Percentiles rank a stretch among this genome's conserved stretches.
Evolutionary conservation across 2,888 invertebrate genomes (phyloP).

Genomic region (Anthrax anthrax): DNA sequence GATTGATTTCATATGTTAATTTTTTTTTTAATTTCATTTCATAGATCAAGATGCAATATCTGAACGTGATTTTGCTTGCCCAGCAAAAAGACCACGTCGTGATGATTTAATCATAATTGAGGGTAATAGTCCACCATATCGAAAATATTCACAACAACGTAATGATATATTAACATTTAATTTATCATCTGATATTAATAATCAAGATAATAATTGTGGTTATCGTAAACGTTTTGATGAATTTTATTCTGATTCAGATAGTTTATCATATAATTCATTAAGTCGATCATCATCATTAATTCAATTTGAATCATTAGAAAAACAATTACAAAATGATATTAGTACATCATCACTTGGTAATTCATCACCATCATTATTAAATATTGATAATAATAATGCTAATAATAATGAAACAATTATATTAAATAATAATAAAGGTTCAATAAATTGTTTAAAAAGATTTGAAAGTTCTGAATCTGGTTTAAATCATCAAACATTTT

Average conservation of each 20-base stretch:
- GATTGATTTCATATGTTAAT: no score
- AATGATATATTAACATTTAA: constrained; percentile 12
- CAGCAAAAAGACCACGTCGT: constrained; percentile 55
- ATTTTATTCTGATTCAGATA: constrained; percentile 34
- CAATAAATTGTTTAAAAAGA: constrained; percentile 25
- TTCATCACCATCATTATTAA: constrained; percentile 31
- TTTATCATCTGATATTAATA: constrained; percentile 3
- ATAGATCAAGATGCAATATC: constrained; percentile 38
- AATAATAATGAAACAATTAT: constrained; percentile 2
- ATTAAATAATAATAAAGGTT: constrained; percentile 22
- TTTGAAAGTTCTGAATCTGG: constrained; percentile 29
- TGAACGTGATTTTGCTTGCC: constrained; percentile 60
- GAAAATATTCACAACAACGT: constrained; percentile 14
- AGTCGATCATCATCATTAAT: constrained; percentile 69
- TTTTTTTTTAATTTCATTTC: constrained; percentile 2
- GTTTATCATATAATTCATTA: constrained; percentile 42
- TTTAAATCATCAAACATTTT: constrained; percentile 28
- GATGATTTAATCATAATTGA: constrained; percentile 30
- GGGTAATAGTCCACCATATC: constrained; percentile 9
- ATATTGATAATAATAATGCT: constrained; percentile 18
- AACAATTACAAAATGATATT: constrained; percentile 41
- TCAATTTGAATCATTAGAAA: constrained; percentile 72
- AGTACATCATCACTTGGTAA: constrained; percentile 27
- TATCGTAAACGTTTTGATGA: constrained; percentile 28
- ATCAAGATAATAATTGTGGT: constrained; percentile 16